Evolutionary conservation across 2,888 invertebrate genomes (phyloP).

Genomic region (Bellardia bayeri): DNA sequence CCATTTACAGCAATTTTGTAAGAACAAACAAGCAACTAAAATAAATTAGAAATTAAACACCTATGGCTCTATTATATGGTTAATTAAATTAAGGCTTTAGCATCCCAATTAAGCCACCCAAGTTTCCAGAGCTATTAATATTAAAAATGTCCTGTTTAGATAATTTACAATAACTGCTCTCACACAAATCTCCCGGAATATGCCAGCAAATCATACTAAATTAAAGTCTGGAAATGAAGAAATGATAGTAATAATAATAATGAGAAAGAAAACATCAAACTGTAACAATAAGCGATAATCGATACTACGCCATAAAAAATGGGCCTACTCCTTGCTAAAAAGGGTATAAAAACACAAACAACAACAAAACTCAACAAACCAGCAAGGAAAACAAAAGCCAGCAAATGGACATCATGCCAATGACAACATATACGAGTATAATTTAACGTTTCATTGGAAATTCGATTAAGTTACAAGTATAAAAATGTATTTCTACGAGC

Average conservation of each 20-base stretch:
- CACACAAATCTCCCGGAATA: background rate
- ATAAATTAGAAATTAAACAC: too few relatives aligned
- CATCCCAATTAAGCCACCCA: too few relatives aligned
- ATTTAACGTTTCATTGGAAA: slow-evolving; percentile 82
- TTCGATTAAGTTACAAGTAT: slow-evolving; percentile 79
- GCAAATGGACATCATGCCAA: slow-evolving; percentile 55
- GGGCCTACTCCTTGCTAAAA: slow-evolving; percentile 56
- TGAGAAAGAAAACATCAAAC: slow-evolving; percentile 55
- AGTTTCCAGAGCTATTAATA: too few relatives aligned
- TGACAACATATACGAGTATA: slow-evolving; percentile 72
- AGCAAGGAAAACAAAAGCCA: slow-evolving; percentile 27
- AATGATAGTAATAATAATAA: slow-evolving; percentile 52
- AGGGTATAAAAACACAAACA: slow-evolving; percentile 50
- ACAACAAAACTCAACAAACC: background rate
- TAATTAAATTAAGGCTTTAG: too few relatives aligned
- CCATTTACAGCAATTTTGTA: background rate
- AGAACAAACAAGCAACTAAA: background rate
- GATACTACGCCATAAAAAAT: slow-evolving; percentile 64
- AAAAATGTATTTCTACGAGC: slow-evolving; percentile 76
- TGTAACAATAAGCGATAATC: slow-evolving; percentile 68
- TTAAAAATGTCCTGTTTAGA: too few relatives aligned
- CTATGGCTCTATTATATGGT: too few relatives aligned
- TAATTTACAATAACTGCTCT: background rate
- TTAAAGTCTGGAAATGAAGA: slow-evolving; percentile 45
- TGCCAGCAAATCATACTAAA: slow-evolving; percentile 34